Conservation (phyloP, 2,888 invertebrate species). For the Synergus laeviventris region DNA sequence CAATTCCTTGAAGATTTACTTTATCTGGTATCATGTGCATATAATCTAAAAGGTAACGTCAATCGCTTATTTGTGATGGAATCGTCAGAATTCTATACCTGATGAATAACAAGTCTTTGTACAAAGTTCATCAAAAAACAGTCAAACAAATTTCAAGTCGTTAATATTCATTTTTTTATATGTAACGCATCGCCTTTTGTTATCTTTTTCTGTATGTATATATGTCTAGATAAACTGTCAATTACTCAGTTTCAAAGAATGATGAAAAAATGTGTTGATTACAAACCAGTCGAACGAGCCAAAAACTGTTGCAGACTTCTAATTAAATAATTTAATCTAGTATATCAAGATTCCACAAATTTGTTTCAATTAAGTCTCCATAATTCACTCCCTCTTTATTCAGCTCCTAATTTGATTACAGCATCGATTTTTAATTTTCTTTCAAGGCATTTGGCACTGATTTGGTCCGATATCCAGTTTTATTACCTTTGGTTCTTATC, state of each 20-base stretch:
- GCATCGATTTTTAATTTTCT: neutral
- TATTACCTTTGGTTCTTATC: neutral
- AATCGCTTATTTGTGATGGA: no score
- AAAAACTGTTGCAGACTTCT: constrained; percentile 19
- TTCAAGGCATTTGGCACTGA: neutral
- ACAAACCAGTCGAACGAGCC: constrained; percentile 10
- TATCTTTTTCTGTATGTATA: neutral
- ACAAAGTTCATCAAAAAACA: no score
- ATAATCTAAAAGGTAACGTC: no score
- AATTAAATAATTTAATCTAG: constrained; percentile 15
- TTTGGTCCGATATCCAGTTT: neutral
- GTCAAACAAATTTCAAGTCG: neutral
- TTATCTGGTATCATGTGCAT: no score
- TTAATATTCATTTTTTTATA: neutral
- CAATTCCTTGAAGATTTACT: no score
- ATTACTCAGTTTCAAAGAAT: neutral
- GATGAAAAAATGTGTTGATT: neutral
- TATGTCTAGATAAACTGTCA: neutral
- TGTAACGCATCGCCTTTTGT: neutral
- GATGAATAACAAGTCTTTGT: no score
- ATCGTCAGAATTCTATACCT: no score
- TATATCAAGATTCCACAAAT: constrained; percentile 11
- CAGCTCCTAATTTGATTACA: neutral
- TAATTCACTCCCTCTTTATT: neutral
- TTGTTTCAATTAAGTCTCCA: constrained; percentile 2